These are phyloP conservation scores for Mastigias papua DNA, from an alignment of 30 jellyfish, hydroid and myxozoan species.

Conservation along the genomic window DNA sequence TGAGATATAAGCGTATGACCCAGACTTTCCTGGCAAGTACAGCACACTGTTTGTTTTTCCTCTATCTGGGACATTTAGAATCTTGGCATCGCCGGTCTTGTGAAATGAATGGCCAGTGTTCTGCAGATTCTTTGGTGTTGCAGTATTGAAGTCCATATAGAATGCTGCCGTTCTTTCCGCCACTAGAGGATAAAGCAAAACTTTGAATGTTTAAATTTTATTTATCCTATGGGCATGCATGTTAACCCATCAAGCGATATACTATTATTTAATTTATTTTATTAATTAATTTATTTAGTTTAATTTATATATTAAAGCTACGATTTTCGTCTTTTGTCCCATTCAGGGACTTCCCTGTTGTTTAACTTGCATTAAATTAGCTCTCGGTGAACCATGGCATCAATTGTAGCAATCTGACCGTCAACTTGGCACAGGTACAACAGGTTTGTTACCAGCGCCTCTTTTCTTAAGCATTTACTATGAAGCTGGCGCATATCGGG, in stretches of 20 bases:
- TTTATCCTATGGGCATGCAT: too few relatives aligned
- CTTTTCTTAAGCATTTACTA: background rate
- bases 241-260: too few relatives aligned
- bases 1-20: background rate
- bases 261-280: too few relatives aligned
- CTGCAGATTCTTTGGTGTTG: background rate
- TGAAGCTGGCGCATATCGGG: background rate
- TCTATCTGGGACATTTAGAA: background rate
- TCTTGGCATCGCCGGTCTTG: background rate
- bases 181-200: background rate
- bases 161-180: background rate
- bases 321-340: background rate
- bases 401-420: background rate
- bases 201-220: too few relatives aligned
- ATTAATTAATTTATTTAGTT: too few relatives aligned
- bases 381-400: conserved; percentile 6
- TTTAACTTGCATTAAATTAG: background rate
- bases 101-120: background rate
- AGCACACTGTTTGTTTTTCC: background rate
- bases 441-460: background rate
- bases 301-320: conserved; percentile 29
- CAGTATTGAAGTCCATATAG: background rate
- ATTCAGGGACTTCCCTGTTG: conserved; percentile 9
- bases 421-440: background rate
- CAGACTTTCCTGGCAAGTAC: conserved; percentile 16